Evolutionary conservation across 2,797 vertebrate genomes (phyloP).

Genomic region (Enteromius paludinosus): DNA sequence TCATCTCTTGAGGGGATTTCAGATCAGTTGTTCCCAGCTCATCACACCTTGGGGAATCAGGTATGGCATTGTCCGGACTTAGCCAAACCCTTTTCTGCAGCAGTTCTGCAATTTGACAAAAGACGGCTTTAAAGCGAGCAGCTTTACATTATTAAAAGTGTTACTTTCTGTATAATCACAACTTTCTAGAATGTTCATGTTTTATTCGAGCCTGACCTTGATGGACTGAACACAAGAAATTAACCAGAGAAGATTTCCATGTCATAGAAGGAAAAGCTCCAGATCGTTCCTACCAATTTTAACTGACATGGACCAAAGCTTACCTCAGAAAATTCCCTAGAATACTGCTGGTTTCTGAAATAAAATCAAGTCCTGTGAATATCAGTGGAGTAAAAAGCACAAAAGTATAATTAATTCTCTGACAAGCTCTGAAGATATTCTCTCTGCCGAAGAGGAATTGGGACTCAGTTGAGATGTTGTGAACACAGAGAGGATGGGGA

Average conservation of each 20-base stretch:
- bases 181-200: neutral
- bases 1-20: neutral
- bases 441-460: neutral
- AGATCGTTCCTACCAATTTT: too few relatives aligned
- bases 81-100: neutral
- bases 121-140: neutral
- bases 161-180: neutral
- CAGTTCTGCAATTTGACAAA: neutral
- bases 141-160: neutral
- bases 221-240: neutral
- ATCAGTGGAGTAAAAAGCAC: neutral
- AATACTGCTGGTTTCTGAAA: neutral
- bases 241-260: neutral
- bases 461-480: neutral
- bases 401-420: neutral
- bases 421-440: neutral
- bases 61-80: neutral
- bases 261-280: too few relatives aligned
- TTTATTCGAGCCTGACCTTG: neutral
- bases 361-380: neutral
- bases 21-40: neutral
- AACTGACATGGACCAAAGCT: neutral
- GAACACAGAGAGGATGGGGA: neutral
- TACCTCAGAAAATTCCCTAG: neutral
- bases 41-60: neutral